These are phyloP conservation scores for Platyura marginata DNA, from an alignment of 1,140 invertebrate species.

Conservation along the genomic window DNA sequence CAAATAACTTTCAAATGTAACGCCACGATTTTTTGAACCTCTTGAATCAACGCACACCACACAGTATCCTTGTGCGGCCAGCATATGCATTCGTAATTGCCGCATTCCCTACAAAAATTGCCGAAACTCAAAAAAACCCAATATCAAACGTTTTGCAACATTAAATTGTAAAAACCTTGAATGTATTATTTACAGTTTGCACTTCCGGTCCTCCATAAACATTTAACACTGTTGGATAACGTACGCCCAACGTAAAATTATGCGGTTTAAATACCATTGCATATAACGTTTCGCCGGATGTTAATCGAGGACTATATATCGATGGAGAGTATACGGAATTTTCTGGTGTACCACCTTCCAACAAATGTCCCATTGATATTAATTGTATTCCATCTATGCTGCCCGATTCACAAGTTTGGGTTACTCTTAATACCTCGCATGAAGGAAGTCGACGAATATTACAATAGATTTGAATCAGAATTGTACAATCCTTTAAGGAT, in stretches of 20 bases:
- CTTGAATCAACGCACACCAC: conserved; percentile 90
- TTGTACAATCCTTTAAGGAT: conserved; percentile 48
- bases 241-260: conserved; percentile 49
- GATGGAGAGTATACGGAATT: conserved; percentile 41
- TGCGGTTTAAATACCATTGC: conserved; percentile 86
- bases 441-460: conserved; percentile 65
- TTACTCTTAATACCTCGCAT: conserved; percentile 61
- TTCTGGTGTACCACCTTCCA: conserved; percentile 40
- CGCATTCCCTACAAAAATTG: conserved; percentile 49
- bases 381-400: conserved; percentile 41
- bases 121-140: neutral
- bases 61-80: conserved; percentile 90
- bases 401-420: conserved; percentile 26
- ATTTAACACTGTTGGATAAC: conserved; percentile 88
- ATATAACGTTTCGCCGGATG: conserved; percentile 57
- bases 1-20: conserved; percentile 81
- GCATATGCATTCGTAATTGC: conserved; percentile 83
- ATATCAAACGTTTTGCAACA: neutral
- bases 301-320: conserved; percentile 51
- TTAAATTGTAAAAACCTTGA: conserved; percentile 54
- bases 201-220: conserved; percentile 97
- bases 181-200: conserved; percentile 90
- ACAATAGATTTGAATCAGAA: conserved; percentile 78
- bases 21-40: conserved; percentile 76
- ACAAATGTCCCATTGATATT: conserved; percentile 44